phyloP scores from a whole-genome alignment of 2,888 invertebrate species.

The Marasmarcha lunaedactyla region DNA sequence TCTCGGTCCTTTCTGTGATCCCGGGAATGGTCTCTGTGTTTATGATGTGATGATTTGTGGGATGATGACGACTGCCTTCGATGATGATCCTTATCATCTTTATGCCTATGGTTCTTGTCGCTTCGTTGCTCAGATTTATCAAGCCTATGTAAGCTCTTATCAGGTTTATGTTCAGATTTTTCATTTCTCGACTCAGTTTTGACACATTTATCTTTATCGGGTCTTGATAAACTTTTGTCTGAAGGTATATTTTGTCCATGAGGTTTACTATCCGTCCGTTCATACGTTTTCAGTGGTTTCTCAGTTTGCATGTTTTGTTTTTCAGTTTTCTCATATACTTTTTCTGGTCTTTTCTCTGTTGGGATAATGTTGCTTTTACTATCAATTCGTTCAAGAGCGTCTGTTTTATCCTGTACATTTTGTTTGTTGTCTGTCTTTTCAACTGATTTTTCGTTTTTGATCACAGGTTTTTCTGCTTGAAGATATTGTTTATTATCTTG shows the following conservation, averaged over 20 bases:
- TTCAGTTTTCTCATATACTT: slow-evolving; percentile 16
- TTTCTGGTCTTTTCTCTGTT: slow-evolving; percentile 11
- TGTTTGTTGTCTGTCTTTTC: not conserved
- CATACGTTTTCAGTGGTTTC: slow-evolving; percentile 1
- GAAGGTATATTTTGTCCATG: too few species aligned
- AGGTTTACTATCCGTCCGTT: too few species aligned
- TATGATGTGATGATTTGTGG: slow-evolving; percentile 41
- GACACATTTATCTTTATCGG: not conserved
- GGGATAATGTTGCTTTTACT: too few species aligned
- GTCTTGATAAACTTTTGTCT: too few species aligned
- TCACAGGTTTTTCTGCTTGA: slow-evolving; percentile 8
- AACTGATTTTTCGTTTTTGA: not conserved
- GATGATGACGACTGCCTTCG: slow-evolving; percentile 47
- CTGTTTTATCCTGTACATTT: not conserved
- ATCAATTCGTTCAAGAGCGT: too few species aligned
- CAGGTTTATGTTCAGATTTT: slow-evolving; percentile 13
- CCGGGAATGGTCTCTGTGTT: slow-evolving; percentile 10
- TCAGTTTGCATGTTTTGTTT: slow-evolving; percentile 3
- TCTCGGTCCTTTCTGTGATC: slow-evolving; percentile 11
- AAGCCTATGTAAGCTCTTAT: slow-evolving; percentile 5
- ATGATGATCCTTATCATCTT: slow-evolving; percentile 37
- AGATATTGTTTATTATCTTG: slow-evolving; percentile 16
- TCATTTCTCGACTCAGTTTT: slow-evolving; percentile 14
- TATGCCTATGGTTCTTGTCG: slow-evolving; percentile 30
- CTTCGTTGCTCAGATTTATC: not conserved